Base-by-base conservation (phyloP, 2,113 vertebrate species). In the Aix galericulata region DNA sequence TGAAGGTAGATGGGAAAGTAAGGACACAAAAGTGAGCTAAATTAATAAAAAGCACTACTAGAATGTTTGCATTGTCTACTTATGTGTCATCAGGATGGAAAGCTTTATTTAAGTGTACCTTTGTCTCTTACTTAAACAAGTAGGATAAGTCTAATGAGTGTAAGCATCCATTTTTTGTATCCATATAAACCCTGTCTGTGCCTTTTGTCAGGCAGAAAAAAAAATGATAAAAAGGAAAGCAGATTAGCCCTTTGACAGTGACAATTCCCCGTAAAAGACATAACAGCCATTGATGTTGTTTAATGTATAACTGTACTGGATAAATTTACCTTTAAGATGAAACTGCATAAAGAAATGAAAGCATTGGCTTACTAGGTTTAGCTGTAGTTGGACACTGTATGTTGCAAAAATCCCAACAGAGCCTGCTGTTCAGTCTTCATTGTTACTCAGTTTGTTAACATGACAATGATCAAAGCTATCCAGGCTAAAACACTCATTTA, bases 401-500 rank as follows among this genome's bases (percentile, higher is more conserved):
- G 44, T 44, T 90, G 80, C 58, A 80, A 48, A 96, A 95, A 97
- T 95, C 94, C 91, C 90, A 82, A 16, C 29, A 94, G 82, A 79
- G 55, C 31, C 89, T 84, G 32, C 73, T 92, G 31, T 96, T 97
- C 7, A 46, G 58, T 66, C 63, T 95, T 88, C 91, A 84, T 96
- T 97, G 94, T 97, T 97, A 97, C 93, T 96, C 97, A 84, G 83
- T 97, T 97, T 97, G 94, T 96, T 97, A 97, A 97, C 94, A 94
- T 93, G 96, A 89, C 75, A 93, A 64, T 88, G 93, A 96, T 96
- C 91, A 97, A 91, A 97, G 93, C 89, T 94, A 85, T 52, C 67
- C 34, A 74, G 74, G 80, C 82, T 95, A 96, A 97, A 96, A 71
- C 75, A 91, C 85, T 96, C 90, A 95, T 97, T 97, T 97, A 91